Evolutionary conservation across 1,140 invertebrate species (phyloP), one percentile per base, ranked within the genome.

Genomic region (Bombus affinis): DNA sequence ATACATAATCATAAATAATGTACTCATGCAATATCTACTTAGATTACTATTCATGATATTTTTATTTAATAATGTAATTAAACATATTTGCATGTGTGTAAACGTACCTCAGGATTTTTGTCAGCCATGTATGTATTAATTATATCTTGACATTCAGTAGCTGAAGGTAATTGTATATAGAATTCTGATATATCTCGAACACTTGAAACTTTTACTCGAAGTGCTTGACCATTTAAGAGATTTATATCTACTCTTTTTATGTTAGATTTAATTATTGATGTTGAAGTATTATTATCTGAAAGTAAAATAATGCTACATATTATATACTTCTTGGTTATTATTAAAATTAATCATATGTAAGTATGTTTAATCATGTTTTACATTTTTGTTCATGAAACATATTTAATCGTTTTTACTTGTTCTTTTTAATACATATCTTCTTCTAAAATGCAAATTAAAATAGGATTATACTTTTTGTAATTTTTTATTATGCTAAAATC

Each of bases 141-240:
- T 25, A 78, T 77, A 39, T 90, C 73, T 68, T 94, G 87, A 84
- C 90, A 93, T 37, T 86, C 78, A 47, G 86, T 72, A 9, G 92
- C 94, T 35, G 93, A 92, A n/a, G 92, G 89, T 47, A 95, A 89
- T 65, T 95, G 93, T 74, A 96, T 82, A 78, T 94, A 92, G 87
- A 96, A 96, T 71, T 94, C 94, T 12, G 76, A 81, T 37, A 92
- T 84, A n/a, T 83, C 87, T 78, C 92, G 90, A 28, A 95, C 92
- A 86, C 88, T 93, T 32, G 93, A 93, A 42, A 95, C 89, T 78
- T 92, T 93, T 6, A 92, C 93, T 72, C 90, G 75, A 25, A 96
- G 78, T 28, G 84, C 90, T 85, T 96, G 95, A 73, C 93, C 93
- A 39, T 89, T 86, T 22, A 95, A 89, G 13, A 95, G 88, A 74